A percentile compares a stretch with the other conserved stretches of the same genome.
Conservation (phyloP, 2,797 vertebrate species). For the Thaleichthys pacificus region DNA sequence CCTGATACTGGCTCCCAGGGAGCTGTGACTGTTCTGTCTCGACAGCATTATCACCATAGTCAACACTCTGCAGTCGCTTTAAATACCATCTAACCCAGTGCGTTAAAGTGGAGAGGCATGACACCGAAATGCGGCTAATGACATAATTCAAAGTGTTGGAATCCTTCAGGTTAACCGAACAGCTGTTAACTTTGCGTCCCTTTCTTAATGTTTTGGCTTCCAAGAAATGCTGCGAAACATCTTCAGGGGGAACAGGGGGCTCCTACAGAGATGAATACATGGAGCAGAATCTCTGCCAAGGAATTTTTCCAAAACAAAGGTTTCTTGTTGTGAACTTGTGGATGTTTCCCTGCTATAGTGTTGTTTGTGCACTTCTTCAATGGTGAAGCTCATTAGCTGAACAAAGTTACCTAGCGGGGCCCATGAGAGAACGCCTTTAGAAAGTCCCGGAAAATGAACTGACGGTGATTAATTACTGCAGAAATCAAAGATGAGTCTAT, state of each 20-base stretch:
- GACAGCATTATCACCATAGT: slow-evolving; percentile 36
- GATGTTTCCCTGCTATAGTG: slow-evolving; percentile 19
- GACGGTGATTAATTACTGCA: neutral
- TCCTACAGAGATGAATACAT: slow-evolving; percentile 41
- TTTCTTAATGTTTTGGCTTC: slow-evolving; percentile 23
- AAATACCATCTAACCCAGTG: slow-evolving; percentile 35
- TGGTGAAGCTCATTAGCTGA: slow-evolving; percentile 3
- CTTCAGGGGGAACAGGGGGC: slow-evolving; percentile 25
- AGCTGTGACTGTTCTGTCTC: slow-evolving; percentile 23
- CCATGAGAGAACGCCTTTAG: slow-evolving; percentile 3
- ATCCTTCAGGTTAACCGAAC: slow-evolving; percentile 7
- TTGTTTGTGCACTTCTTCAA: neutral
- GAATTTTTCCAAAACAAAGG: slow-evolving; percentile 19
- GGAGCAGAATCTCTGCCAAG: slow-evolving; percentile 30
- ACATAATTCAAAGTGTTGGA: slow-evolving; percentile 14
- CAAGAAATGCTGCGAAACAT: slow-evolving; percentile 26
- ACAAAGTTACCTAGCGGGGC: slow-evolving; percentile 9
- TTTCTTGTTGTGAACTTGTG: slow-evolving; percentile 26
- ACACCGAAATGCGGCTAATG: slow-evolving; percentile 21
- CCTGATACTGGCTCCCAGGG: slow-evolving; percentile 21
- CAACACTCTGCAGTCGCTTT: slow-evolving; percentile 31
- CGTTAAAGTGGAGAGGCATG: slow-evolving; percentile 36
- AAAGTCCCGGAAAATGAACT: slow-evolving; percentile 11
- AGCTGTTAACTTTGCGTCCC: slow-evolving; percentile 7
- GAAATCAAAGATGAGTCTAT: neutral